Percentiles rank a stretch among this genome's conserved stretches.
Evolutionary conservation across 2,888 invertebrate species (phyloP).

Genomic region (Sepioteuthis lessoniana): DNA sequence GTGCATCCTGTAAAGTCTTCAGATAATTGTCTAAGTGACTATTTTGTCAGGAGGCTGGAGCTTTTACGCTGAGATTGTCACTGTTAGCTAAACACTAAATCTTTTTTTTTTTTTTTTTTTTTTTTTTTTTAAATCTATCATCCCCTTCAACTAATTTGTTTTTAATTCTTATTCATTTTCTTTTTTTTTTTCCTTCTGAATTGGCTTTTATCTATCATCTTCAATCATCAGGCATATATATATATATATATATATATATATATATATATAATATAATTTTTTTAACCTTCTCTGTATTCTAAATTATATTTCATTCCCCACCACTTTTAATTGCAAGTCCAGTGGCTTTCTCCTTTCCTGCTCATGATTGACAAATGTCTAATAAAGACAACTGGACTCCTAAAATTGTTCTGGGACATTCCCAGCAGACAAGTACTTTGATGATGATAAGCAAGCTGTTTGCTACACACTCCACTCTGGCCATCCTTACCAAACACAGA

Average conservation of each 20-base stretch:
- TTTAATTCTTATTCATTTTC: background rate
- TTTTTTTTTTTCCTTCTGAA: background rate
- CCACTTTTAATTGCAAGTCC: background rate
- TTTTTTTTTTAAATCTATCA: background rate
- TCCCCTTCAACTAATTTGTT: too few species aligned
- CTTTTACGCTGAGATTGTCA: background rate
- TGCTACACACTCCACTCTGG: background rate
- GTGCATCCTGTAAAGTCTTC: background rate
- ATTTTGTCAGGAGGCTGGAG: background rate
- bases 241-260: too few species aligned
- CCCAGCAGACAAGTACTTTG: background rate
- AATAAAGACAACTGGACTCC: background rate
- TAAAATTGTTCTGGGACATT: background rate
- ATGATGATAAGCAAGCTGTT: background rate
- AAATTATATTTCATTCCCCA: background rate
- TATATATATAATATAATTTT: too few species aligned
- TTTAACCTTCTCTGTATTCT: background rate
- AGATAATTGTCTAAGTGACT: background rate
- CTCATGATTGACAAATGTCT: background rate
- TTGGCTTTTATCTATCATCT: background rate
- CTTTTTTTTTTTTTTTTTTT: background rate
- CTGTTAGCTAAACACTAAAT: background rate
- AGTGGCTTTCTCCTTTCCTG: background rate
- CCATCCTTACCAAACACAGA: background rate
- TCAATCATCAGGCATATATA: too few species aligned